Evolutionary conservation across 2,888 invertebrate genomes (phyloP).

Genomic region (Sphaerophoria taeniata): DNA sequence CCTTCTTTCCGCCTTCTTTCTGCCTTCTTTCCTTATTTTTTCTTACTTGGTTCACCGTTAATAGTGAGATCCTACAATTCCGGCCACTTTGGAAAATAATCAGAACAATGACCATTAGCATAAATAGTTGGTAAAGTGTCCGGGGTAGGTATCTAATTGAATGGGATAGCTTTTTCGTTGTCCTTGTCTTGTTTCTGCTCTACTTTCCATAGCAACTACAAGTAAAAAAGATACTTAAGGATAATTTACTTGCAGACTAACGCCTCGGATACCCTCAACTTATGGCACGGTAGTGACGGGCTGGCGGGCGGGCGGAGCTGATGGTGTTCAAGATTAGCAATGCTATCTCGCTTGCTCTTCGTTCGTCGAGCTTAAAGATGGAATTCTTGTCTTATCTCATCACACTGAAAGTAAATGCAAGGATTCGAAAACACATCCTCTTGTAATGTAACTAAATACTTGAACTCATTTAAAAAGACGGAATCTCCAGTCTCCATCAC

Average conservation of each 20-base stretch:
- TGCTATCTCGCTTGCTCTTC: constrained; percentile 13
- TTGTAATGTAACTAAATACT: constrained; percentile 38
- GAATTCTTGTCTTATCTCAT: constrained; percentile 35
- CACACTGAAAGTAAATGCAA: constrained; percentile 56
- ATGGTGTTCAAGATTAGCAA: constrained; percentile 46
- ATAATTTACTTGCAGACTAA: constrained; percentile 54
- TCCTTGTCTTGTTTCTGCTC: neutral
- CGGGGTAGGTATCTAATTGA: constrained; percentile 67
- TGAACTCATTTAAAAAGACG: constrained; percentile 50
- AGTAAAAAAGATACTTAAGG: constrained; percentile 47
- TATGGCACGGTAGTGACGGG: too few relatives aligned
- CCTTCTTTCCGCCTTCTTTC: too few relatives aligned
- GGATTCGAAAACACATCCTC: constrained; percentile 58
- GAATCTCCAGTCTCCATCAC: neutral
- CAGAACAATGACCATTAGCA: constrained; percentile 72
- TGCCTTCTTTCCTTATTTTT: too few relatives aligned
- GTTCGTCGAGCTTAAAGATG: neutral
- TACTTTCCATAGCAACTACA: neutral
- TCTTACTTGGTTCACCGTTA: too few relatives aligned
- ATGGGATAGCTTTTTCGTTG: constrained; percentile 42
- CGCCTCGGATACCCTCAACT: constrained; percentile 12
- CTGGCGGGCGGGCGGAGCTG: neutral
- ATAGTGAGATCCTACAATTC: constrained; percentile 8
- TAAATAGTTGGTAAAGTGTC: constrained; percentile 68
- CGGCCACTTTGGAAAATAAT: constrained; percentile 69